phyloP scores from a whole-genome alignment of 2,797 vertebrate genomes.

The Triplophysa yarkandensis region DNA sequence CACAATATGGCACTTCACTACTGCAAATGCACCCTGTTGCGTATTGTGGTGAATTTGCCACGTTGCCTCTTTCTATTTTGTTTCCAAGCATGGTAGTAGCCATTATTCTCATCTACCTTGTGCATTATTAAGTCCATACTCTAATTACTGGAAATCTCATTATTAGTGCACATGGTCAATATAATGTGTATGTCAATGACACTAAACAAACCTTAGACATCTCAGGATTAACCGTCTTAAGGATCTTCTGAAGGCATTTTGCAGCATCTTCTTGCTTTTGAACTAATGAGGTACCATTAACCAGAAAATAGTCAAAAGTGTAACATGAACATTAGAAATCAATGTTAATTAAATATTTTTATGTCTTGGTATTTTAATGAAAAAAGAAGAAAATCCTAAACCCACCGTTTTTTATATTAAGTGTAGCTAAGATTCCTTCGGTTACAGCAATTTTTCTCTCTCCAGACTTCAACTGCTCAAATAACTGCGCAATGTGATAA shows the following conservation, averaged over 20 bases:
- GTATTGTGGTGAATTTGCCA: no score
- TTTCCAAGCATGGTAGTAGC: no score
- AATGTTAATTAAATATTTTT: neutral
- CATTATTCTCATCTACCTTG: no score
- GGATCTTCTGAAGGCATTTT: conserved; percentile 23
- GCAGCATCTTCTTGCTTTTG: conserved; percentile 13
- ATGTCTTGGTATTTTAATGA: neutral
- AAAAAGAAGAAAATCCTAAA: neutral
- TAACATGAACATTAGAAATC: neutral
- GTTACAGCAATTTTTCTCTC: neutral
- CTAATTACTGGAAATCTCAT: no score
- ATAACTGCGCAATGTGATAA: neutral
- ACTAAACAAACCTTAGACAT: conserved; percentile 4
- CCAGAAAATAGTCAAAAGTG: neutral
- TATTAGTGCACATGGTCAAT: no score
- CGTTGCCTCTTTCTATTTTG: no score
- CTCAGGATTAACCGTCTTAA: neutral
- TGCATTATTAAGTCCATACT: no score
- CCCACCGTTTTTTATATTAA: conserved; percentile 10
- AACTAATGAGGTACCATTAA: neutral
- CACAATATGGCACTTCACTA: neutral
- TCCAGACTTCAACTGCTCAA: neutral
- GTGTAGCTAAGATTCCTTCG: neutral
- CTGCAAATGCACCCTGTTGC: no score
- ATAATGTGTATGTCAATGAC: neutral